Conservation (phyloP, 2,888 invertebrate genomes). For the Zonitis immaculata region DNA sequence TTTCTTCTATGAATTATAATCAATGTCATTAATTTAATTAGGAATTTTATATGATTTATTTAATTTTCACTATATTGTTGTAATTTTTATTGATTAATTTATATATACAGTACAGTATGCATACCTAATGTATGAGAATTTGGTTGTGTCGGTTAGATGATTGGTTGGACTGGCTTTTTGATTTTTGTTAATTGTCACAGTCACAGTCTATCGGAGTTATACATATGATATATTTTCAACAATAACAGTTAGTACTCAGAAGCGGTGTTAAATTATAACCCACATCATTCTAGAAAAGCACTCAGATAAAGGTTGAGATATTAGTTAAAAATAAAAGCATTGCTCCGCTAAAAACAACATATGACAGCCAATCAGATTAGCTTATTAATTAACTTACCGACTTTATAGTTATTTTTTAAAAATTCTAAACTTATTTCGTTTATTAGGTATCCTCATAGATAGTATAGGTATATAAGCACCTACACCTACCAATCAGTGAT, state of each 20-base stretch:
- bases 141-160: too few relatives aligned
- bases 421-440: constrained; percentile 4
- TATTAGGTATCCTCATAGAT: too few relatives aligned
- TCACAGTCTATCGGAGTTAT: constrained; percentile 19
- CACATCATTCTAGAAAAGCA: constrained; percentile 23
- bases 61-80: too few relatives aligned
- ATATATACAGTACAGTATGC: too few relatives aligned
- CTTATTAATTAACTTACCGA: constrained; percentile 38
- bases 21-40: too few relatives aligned
- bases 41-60: too few relatives aligned
- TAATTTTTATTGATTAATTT: too few relatives aligned
- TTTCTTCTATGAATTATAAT: too few relatives aligned
- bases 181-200: constrained; percentile 7
- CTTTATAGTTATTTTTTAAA: constrained; percentile 14
- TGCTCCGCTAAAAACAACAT: constrained; percentile 38
- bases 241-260: constrained; percentile 22
- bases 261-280: constrained; percentile 26
- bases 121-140: too few relatives aligned
- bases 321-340: constrained; percentile 41
- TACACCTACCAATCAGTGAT: too few relatives aligned
- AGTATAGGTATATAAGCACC: neutral
- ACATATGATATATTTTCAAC: constrained; percentile 10
- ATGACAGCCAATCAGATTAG: constrained; percentile 37
- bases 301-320: constrained; percentile 33
- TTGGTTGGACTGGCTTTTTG: too few relatives aligned